Percentiles rank a stretch among this genome's conserved stretches.
These are phyloP conservation scores for Lepidurus apus DNA, from an alignment of 1,140 invertebrate genomes.

Conservation along the genomic window DNA sequence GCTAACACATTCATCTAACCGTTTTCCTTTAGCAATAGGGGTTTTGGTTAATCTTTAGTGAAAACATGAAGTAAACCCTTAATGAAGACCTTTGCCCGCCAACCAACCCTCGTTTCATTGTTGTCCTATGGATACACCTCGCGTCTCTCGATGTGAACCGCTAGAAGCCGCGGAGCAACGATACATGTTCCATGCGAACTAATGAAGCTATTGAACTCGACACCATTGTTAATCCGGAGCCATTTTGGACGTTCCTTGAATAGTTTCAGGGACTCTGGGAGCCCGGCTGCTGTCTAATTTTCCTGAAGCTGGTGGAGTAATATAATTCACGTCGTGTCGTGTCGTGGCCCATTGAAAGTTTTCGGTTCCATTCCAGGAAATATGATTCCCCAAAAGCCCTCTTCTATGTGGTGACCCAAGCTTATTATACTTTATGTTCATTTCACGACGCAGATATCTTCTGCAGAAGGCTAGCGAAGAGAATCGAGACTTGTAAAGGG, in stretches of 20 bases:
- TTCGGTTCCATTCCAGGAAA: not conserved
- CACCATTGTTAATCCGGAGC: not conserved
- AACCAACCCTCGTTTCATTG: not conserved
- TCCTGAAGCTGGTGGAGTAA: too few relatives aligned
- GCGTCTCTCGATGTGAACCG: too few relatives aligned
- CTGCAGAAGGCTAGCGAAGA: not conserved
- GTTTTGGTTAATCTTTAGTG: not conserved
- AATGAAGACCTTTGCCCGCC: not conserved
- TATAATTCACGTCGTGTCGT: too few relatives aligned
- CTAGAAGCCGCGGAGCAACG: not conserved
- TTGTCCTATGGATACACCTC: not conserved
- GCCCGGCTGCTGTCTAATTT: too few relatives aligned
- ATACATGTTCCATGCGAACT: not conserved
- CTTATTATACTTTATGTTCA: too few relatives aligned
- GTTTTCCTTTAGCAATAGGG: not conserved
- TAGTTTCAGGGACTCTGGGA: too few relatives aligned
- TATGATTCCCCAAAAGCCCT: not conserved
- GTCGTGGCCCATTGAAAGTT: too few relatives aligned
- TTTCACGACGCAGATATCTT: not conserved
- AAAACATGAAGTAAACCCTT: not conserved
- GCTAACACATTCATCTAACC: too few relatives aligned
- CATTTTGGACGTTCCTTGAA: too few relatives aligned
- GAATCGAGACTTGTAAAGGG: not conserved
- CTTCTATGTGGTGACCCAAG: not conserved
- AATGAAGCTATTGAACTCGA: slow-evolving; percentile 14